phyloP scores from a whole-genome alignment of 2,797 vertebrate species.

The Meriones psammophilus region DNA sequence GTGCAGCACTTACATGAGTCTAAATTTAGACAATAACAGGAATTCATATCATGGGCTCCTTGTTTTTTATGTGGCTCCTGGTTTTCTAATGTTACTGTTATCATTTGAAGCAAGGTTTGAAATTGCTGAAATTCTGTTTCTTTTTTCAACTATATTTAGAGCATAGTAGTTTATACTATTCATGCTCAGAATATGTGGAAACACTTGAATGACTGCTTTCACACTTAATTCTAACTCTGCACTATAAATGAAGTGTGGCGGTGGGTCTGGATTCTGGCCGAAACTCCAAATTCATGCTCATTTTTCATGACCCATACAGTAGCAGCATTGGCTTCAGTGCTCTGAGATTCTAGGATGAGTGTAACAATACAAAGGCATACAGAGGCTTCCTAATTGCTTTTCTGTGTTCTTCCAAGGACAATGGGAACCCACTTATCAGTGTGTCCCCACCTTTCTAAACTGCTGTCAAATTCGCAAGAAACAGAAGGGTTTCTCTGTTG shows the following conservation, averaged over 20 bases:
- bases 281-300: neutral
- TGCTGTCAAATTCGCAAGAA: neutral
- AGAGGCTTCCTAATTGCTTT: neutral
- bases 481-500: neutral
- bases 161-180: neutral
- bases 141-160: conserved; percentile 36
- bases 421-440: neutral
- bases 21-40: conserved; percentile 1
- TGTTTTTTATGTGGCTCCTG: neutral
- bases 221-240: neutral
- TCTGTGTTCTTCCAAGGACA: neutral
- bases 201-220: neutral
- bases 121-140: conserved; percentile 29
- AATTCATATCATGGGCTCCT: neutral
- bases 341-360: neutral
- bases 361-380: neutral
- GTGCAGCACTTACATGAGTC: neutral
- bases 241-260: neutral
- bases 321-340: neutral
- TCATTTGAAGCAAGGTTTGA: conserved; percentile 47
- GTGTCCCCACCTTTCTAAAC: neutral
- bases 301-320: neutral
- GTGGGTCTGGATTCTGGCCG: neutral
- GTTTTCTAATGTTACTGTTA: neutral
- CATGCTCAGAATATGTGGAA: neutral